These are phyloP conservation scores for Catostylus mosaicus DNA, from an alignment of 30 jellyfish, hydroid and myxozoan genomes.

Conservation along the genomic window DNA sequence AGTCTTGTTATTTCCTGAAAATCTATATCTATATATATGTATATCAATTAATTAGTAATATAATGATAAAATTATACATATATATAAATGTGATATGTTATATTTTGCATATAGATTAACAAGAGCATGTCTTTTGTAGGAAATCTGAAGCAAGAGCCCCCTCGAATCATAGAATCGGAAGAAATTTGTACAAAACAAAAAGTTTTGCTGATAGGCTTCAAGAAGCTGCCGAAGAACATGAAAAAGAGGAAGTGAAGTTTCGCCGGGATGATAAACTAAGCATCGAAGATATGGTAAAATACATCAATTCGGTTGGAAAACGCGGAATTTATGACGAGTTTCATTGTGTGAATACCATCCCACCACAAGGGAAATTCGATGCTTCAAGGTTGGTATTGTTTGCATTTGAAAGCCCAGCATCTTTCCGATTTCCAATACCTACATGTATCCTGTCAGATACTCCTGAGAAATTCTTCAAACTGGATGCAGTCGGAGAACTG, in stretches of 20 bases:
- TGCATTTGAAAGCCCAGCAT: too few species aligned
- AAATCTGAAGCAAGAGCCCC: slow-evolving; percentile 9
- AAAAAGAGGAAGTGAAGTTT: slow-evolving; percentile 6
- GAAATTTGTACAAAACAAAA: slow-evolving; percentile 23
- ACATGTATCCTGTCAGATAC: too few species aligned
- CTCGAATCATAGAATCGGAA: not conserved
- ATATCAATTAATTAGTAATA: too few species aligned
- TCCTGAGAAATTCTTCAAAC: too few species aligned
- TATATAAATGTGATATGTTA: too few species aligned
- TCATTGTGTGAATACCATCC: slow-evolving; percentile 60
- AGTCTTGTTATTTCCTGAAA: too few species aligned
- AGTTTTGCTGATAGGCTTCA: slow-evolving; percentile 34
- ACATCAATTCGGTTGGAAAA: slow-evolving; percentile 61
- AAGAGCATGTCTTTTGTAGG: slow-evolving; percentile 20
- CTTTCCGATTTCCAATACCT: too few species aligned
- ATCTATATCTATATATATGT: too few species aligned
- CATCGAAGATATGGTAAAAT: slow-evolving; percentile 53
- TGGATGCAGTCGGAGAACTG: too few species aligned
- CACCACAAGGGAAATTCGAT: slow-evolving; percentile 74
- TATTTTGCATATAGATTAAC: too few species aligned
- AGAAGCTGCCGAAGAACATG: slow-evolving; percentile 42
- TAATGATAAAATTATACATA: too few species aligned
- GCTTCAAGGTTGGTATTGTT: slow-evolving; percentile 77
- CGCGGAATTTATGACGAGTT: slow-evolving; percentile 80
- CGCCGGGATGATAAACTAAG: slow-evolving; percentile 4